Evolutionary conservation across 23 tunicate genomes (phyloP).

Genomic region (Phallusia fumigata): DNA sequence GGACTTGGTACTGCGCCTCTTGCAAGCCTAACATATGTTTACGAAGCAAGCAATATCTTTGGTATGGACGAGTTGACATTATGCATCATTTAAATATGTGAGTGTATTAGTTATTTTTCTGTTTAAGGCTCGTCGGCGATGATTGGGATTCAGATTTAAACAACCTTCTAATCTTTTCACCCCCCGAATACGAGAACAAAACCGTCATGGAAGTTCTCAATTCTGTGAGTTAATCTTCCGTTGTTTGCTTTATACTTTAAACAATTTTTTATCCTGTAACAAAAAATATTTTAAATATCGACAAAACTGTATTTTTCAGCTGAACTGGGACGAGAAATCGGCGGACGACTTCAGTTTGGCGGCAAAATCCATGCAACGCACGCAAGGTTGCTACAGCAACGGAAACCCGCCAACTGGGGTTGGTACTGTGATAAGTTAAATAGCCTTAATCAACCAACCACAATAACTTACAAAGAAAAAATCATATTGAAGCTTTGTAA

Average conservation of each 20-base stretch:
- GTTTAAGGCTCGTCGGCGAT: neutral
- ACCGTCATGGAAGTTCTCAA: conserved; percentile 23
- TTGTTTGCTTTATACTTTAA: no score
- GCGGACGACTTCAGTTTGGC: neutral
- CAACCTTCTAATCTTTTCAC: conserved; percentile 14
- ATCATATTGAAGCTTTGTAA: no score
- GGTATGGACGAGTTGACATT: no score
- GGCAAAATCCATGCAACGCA: neutral
- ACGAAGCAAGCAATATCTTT: neutral
- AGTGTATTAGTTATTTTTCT: neutral
- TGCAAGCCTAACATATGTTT: no score
- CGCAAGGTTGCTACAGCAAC: neutral
- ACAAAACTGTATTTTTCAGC: neutral
- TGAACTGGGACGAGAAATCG: neutral
- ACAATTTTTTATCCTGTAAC: neutral
- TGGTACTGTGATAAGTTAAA: neutral
- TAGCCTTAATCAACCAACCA: neutral
- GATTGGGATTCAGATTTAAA: neutral
- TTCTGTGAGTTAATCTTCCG: neutral
- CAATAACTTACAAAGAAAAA: no score
- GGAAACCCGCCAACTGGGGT: neutral
- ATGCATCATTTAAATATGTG: no score
- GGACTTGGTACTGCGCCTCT: no score
- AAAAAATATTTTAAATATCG: neutral
- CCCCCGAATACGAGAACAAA: conserved; percentile 16